Evolutionary conservation across 2,888 invertebrate genomes (phyloP), one percentile per base, ranked within the genome.

Genomic region (Morpho achilles): DNA sequence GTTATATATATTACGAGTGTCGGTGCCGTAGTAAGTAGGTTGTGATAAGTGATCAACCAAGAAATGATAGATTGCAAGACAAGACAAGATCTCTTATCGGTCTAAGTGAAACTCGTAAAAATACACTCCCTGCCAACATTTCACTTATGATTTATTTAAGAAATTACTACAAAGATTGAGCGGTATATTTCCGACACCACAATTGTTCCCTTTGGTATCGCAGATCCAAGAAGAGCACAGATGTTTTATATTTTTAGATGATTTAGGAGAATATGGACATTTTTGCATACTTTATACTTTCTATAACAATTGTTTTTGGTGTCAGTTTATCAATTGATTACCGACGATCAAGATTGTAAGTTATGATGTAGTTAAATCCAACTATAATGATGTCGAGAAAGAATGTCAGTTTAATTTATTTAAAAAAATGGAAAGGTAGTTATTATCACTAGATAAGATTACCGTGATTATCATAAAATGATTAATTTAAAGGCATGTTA

Each of bases 111-210:
- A 56, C 53, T 61, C 59, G 65, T 72, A 72, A 72, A 74, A 75
- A 70, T 66, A 65, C 64, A 67, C 66, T 67, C 62, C 69, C 63
- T 61, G 66, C 63, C 69, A 64, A 63, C 72, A 72, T 82, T 84
- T 82, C 79, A 76, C 78, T 79, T 74, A 74, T 78, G 79, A 80
- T 79, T 79, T 77, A 81, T 79, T 76, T 74, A 71, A 66, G 63
- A 68, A 48, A 70, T 68, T 69, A 71, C 70, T 75, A 80, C 79
- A 74, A 74, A 80, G 80, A 83, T 80, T 73, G 78, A 82, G 67
- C 69, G 70, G 62, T 66, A 57, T 22, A 16, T 53, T 56, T 46
- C 56, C 6, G 47, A 56, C 45, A n/a, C 8, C 47, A 9, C 16
- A 46, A 32, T 40, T 55, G 10, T 55, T 48, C 9, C 7, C 8